Evolutionary conservation across 2,888 invertebrate genomes (phyloP).

Genomic region (Aquatica leii): DNA sequence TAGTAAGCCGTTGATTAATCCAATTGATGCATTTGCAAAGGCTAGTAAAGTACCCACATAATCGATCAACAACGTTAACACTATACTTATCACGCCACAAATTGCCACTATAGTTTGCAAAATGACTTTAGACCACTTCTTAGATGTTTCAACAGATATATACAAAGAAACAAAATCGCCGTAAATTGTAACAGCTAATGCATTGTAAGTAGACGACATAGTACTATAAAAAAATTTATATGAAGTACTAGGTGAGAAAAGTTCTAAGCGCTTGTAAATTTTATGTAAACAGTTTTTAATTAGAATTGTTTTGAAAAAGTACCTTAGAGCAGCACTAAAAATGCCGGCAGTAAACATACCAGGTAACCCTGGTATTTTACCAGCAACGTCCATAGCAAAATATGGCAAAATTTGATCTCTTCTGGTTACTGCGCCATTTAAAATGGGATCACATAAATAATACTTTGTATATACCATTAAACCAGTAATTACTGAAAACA

Average conservation of each 20-base stretch:
- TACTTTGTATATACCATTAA: slow-evolving; percentile 71
- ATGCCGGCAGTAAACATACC: slow-evolving; percentile 80
- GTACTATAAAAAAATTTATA: neutral
- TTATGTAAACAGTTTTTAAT: neutral
- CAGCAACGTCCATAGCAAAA: slow-evolving; percentile 75
- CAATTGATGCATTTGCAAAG: slow-evolving; percentile 60
- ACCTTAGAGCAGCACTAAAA: slow-evolving; percentile 76
- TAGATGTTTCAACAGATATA: slow-evolving; percentile 58
- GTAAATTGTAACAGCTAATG: neutral
- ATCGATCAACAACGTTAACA: slow-evolving; percentile 70
- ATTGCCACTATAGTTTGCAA: slow-evolving; percentile 64
- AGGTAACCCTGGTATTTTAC: slow-evolving; percentile 72
- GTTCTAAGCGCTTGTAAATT: too few species aligned
- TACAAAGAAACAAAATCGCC: neutral
- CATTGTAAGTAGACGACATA: neutral
- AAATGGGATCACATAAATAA: slow-evolving; percentile 70
- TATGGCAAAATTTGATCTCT: slow-evolving; percentile 71
- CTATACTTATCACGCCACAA: slow-evolving; percentile 76
- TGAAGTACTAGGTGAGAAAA: too few species aligned
- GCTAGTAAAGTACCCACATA: slow-evolving; percentile 71
- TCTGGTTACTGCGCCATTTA: slow-evolving; percentile 64
- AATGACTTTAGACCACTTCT: slow-evolving; percentile 65
- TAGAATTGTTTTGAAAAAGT: neutral
- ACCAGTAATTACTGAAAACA: slow-evolving; percentile 67
- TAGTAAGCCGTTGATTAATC: slow-evolving; percentile 66